Conservation (phyloP, 2,797 vertebrate species). For the Paedocypris micromegethes region DNA sequence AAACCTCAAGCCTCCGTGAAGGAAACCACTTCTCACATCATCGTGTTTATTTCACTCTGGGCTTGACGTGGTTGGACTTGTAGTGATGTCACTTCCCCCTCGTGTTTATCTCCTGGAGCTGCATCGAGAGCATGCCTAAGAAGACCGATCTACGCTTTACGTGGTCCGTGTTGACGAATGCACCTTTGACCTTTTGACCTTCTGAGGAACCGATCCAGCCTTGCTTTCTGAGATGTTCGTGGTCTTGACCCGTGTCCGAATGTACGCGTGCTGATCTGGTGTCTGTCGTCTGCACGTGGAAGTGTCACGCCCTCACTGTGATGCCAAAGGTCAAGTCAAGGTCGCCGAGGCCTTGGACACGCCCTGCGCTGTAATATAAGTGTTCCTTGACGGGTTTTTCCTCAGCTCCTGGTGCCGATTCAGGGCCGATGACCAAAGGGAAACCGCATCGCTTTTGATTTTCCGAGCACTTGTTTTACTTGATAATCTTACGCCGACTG, state of each 20-base stretch:
- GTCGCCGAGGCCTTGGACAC: slow-evolving; percentile 24
- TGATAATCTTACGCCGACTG: background rate
- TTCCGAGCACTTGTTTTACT: background rate
- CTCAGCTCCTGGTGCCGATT: background rate
- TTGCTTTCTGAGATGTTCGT: slow-evolving; percentile 20
- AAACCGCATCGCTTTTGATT: slow-evolving; percentile 31
- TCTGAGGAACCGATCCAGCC: slow-evolving; percentile 18
- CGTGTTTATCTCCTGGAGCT: slow-evolving; percentile 45
- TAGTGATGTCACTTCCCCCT: slow-evolving; percentile 35
- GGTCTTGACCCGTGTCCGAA: slow-evolving; percentile 35
- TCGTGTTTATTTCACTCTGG: slow-evolving; percentile 22
- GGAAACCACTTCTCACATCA: no score
- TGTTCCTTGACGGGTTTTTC: background rate
- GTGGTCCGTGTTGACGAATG: slow-evolving; percentile 47
- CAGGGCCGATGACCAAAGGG: slow-evolving; percentile 43
- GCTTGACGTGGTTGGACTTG: slow-evolving; percentile 31
- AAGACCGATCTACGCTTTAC: slow-evolving; percentile 37
- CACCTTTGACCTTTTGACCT: slow-evolving; percentile 43
- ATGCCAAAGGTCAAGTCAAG: slow-evolving; percentile 55
- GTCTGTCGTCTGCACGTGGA: background rate
- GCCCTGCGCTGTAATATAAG: slow-evolving; percentile 18
- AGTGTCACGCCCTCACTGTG: slow-evolving; percentile 59
- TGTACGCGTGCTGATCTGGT: slow-evolving; percentile 42
- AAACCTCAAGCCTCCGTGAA: slow-evolving; percentile 6
- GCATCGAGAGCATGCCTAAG: slow-evolving; percentile 63